A percentile compares a stretch with the other conserved stretches of the same genome.
Evolutionary conservation across 2,113 vertebrate genomes (phyloP).

Genomic region (Lucifuga dentata): DNA sequence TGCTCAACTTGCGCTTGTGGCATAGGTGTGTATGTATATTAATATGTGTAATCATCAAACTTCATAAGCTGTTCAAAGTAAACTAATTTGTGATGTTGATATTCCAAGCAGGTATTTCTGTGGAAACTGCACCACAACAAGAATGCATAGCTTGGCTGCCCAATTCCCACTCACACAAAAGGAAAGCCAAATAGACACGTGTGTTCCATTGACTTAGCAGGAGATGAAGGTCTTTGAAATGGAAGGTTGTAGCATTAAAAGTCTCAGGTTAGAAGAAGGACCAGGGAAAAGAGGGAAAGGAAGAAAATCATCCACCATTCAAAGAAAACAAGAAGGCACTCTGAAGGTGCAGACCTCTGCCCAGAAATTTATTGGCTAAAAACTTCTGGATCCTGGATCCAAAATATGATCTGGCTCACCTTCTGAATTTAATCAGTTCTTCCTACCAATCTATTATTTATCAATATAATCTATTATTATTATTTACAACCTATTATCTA

Average conservation of each 20-base stretch:
- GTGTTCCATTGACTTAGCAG: slow-evolving; percentile 54
- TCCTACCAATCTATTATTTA: too few relatives aligned
- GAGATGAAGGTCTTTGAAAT: slow-evolving; percentile 66
- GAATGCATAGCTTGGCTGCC: slow-evolving; percentile 27
- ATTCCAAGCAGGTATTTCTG: slow-evolving; percentile 28
- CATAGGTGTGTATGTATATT: too few relatives aligned
- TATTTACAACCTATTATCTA: too few relatives aligned
- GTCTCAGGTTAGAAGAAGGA: slow-evolving; percentile 21
- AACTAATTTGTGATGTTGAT: slow-evolving; percentile 52
- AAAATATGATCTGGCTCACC: too few relatives aligned
- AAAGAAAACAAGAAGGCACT: too few relatives aligned
- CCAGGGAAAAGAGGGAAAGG: not conserved
- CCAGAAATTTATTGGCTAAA: too few relatives aligned
- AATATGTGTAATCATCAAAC: slow-evolving; percentile 24
- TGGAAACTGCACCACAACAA: slow-evolving; percentile 32
- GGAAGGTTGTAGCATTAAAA: slow-evolving; percentile 2
- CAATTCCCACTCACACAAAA: slow-evolving; percentile 65
- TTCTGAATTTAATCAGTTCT: too few relatives aligned
- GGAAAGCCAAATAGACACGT: slow-evolving; percentile 50
- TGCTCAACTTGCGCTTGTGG: not conserved
- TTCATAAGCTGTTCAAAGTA: slow-evolving; percentile 9
- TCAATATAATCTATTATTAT: too few relatives aligned
- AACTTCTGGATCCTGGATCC: too few relatives aligned
- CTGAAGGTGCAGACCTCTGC: too few relatives aligned
- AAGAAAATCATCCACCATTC: slow-evolving; percentile 25